These are phyloP conservation scores for Mustela lutreola DNA, from an alignment of 2,113 vertebrate species.

Conservation along the genomic window DNA sequence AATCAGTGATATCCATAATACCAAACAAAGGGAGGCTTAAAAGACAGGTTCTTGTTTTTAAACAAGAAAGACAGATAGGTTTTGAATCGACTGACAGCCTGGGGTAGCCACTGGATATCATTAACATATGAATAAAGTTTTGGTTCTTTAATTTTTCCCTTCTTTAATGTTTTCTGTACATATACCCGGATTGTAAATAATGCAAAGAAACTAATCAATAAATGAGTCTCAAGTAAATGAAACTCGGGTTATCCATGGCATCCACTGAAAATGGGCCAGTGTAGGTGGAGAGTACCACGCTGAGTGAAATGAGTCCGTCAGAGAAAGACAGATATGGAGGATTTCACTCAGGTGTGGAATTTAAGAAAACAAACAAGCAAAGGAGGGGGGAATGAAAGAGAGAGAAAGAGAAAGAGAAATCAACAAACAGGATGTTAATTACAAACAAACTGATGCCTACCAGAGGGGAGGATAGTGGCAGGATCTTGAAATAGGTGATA, in stretches of 20 bases:
- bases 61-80: neutral
- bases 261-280: conserved; percentile 3
- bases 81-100: neutral
- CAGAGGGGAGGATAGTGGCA: neutral
- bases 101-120: neutral
- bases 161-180: conserved; percentile 35
- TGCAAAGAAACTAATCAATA: conserved; percentile 56
- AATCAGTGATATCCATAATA: conserved; percentile 7
- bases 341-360: neutral
- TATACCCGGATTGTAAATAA: conserved; percentile 35
- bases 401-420: neutral
- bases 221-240: conserved; percentile 54
- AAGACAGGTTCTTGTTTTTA: conserved; percentile 32
- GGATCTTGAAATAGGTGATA: neutral
- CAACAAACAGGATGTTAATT: neutral
- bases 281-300: neutral
- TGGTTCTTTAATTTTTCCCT: conserved; percentile 22
- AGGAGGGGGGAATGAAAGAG: neutral
- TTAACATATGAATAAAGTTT: conserved; percentile 22
- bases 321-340: neutral
- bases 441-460: neutral
- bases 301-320: neutral
- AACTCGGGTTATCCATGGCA: conserved; percentile 29
- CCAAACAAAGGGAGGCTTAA: conserved; percentile 56
- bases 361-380: neutral